Evolutionary conservation across 2,113 vertebrate genomes (phyloP).

Genomic region (Anser brachyrhynchus): DNA sequence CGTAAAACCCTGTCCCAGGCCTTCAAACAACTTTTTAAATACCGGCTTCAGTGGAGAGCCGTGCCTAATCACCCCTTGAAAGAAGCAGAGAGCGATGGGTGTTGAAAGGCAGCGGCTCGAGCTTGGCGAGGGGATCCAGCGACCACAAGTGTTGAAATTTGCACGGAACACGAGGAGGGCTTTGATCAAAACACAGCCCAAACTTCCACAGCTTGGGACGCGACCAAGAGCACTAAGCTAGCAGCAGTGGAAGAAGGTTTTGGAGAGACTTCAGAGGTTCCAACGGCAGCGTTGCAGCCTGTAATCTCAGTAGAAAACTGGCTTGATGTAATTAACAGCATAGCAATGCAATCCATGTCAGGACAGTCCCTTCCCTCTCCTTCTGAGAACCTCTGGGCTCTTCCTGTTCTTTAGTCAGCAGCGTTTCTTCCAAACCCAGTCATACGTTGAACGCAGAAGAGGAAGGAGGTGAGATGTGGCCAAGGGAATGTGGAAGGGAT

Average conservation of each 20-base stretch:
- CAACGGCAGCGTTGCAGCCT: neutral
- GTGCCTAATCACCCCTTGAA: neutral
- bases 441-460: neutral
- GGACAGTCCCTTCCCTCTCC: neutral
- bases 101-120: neutral
- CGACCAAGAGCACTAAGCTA: neutral
- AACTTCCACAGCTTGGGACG: neutral
- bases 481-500: neutral
- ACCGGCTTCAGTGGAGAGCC: neutral
- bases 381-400: neutral
- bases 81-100: neutral
- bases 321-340: neutral
- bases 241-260: neutral
- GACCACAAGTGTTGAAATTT: constrained; percentile 15
- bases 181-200: constrained; percentile 31
- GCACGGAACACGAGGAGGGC: neutral
- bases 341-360: neutral
- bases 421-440: neutral
- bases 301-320: neutral
- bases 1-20: neutral
- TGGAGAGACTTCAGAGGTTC: constrained; percentile 19
- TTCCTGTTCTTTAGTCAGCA: neutral
- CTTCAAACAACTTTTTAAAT: constrained; percentile 10
- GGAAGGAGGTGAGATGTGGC: neutral
- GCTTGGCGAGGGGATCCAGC: neutral